phyloP scores from a whole-genome alignment of 2,797 vertebrate species.

The Jordanella pulchra region DNA sequence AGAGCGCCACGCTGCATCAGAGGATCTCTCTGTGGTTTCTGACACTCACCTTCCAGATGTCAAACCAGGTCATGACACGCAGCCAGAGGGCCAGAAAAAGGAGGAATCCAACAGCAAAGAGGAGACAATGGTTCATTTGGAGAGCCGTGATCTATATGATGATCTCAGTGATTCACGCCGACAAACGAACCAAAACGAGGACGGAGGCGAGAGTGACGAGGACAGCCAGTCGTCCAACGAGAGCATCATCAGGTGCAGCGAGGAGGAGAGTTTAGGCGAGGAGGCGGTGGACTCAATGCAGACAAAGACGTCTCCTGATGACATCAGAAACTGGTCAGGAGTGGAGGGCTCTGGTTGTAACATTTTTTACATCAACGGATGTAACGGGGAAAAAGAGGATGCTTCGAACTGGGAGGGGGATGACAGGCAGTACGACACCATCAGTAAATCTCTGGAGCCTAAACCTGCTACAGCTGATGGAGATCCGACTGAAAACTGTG shows the following conservation, averaged over 20 bases:
- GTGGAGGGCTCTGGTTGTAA: conserved; percentile 16
- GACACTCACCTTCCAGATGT: neutral
- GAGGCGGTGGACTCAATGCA: conserved; percentile 24
- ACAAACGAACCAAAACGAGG: conserved; percentile 12
- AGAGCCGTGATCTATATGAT: neutral
- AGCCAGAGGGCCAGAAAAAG: neutral
- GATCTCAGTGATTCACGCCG: neutral
- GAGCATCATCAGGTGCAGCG: conserved; percentile 66
- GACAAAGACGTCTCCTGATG: conserved; percentile 15
- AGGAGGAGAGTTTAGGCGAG: conserved; percentile 48
- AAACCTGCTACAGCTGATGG: conserved; percentile 10
- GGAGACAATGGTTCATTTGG: neutral
- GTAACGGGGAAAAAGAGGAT: conserved; percentile 12
- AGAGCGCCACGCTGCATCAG: neutral
- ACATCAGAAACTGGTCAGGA: conserved; percentile 21
- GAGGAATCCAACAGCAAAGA: neutral
- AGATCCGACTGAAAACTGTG: conserved; percentile 49
- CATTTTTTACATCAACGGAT: conserved; percentile 46
- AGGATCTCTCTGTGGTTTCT: conserved; percentile 3
- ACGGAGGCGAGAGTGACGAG: conserved; percentile 16
- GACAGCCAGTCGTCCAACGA: conserved; percentile 56
- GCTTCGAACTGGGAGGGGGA: conserved; percentile 13
- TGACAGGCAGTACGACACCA: conserved; percentile 4
- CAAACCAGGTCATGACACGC: neutral
- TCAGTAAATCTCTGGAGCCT: conserved; percentile 20